Evolutionary conservation across 2,797 vertebrate species (phyloP), one percentile per base, ranked within the genome.

Genomic region (Epinephelus malabaricus): DNA sequence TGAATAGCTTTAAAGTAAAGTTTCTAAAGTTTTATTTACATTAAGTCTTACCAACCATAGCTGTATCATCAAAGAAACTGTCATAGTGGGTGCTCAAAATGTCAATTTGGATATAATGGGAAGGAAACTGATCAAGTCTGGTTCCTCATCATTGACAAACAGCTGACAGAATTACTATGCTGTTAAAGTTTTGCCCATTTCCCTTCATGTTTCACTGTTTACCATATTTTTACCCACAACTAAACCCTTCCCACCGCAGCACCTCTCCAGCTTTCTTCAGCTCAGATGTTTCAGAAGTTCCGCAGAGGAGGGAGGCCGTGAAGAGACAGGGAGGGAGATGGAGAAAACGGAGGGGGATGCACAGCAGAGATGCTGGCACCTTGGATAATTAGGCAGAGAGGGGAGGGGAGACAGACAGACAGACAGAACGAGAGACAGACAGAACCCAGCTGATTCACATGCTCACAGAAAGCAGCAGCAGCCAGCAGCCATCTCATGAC

Each of bases 401-500:
- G 17, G 27, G 65, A 79, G 34, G 34, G 34, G 34, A 34, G 73
- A 80, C 68, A 81, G 73, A 86, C 78, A 69, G 73, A 86, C 76
- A 69, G 69, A 89, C 69, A 55, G 66, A 66, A 61, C 8, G 46
- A 65, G 76, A 89, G 78, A 81, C 74, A 70, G 85, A 83, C 73
- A 79, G 81, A 68, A 68, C 84, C 69, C 21, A 66, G 79, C 83
- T 87, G 81, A 92, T 86, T 82, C 71, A 55, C 79, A 70, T 58
- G 82, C 82, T 86, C 68, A 59, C 73, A 84, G 79, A 82, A 84
- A 86, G 82, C 65, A 79, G 85, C 79, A 54, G 83, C 83, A 85
- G 90, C 89, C 87, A 89, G 78, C 88, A 88, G 91, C 90, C 87
- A 91, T 87, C 85, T 81, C 78, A 83, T 50, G 69, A 91, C 89